These are phyloP conservation scores for Petroica traversi DNA, from an alignment of 2,113 vertebrate genomes.

Conservation along the genomic window DNA sequence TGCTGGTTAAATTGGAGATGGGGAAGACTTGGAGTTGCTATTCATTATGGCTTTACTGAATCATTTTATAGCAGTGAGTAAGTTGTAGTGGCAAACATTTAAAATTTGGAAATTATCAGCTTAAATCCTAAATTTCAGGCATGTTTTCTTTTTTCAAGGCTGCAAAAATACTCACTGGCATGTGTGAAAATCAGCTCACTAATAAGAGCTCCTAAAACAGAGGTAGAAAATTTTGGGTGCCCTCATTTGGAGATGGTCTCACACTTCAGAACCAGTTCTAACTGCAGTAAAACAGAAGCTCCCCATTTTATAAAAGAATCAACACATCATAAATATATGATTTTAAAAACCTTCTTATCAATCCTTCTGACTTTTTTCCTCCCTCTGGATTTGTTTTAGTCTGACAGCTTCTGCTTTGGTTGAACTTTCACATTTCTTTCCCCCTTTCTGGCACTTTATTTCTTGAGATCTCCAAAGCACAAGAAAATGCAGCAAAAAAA, in stretches of 20 bases:
- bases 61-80: neutral
- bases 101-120: neutral
- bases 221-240: neutral
- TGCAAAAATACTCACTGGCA: neutral
- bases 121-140: neutral
- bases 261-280: neutral
- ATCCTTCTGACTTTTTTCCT: neutral
- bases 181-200: neutral
- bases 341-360: neutral
- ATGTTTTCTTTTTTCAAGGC: neutral
- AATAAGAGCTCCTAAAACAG: neutral
- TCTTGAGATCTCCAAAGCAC: neutral
- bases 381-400: neutral
- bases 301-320: neutral
- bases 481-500: neutral
- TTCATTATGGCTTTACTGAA: neutral
- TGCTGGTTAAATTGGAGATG: neutral
- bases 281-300: neutral
- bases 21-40: neutral
- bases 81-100: neutral
- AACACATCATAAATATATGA: neutral
- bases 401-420: neutral
- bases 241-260: neutral
- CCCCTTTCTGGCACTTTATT: neutral
- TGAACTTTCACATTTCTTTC: neutral